phyloP scores from a whole-genome alignment of 1,140 invertebrate genomes.

The Hyles vespertilio region DNA sequence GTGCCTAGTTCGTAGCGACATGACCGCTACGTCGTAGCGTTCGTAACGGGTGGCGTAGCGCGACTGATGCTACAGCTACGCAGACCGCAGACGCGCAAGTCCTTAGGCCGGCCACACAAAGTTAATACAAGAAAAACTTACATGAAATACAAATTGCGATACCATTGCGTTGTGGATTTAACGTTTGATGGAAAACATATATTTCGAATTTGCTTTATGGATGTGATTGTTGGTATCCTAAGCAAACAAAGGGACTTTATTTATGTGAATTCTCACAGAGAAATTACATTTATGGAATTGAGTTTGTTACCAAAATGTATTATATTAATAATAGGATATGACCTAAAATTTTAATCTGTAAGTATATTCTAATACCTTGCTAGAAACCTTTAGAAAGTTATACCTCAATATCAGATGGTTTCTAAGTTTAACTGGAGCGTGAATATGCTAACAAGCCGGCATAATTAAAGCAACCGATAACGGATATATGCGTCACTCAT shows the following conservation, averaged over 20 bases:
- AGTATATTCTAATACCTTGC: no score
- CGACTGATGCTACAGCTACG: conserved; percentile 42
- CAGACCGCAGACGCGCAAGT: conserved; percentile 43
- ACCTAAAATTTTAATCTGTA: no score
- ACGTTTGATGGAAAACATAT: conserved; percentile 19
- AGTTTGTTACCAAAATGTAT: no score
- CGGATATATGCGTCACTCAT: no score
- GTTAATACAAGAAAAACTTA: conserved; percentile 47
- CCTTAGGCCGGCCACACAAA: conserved; percentile 33
- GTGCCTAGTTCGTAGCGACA: conserved; percentile 30
- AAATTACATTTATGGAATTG: no score
- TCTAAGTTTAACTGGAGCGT: no score
- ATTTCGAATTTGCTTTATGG: conserved; percentile 4
- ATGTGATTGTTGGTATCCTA: neutral
- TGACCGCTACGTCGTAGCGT: conserved; percentile 38
- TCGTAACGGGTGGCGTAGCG: conserved; percentile 39
- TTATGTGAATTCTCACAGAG: no score
- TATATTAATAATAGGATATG: no score
- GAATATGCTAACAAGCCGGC: no score
- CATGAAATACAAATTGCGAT: conserved; percentile 13
- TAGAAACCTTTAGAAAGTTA: no score
- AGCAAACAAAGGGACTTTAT: neutral
- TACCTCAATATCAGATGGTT: no score
- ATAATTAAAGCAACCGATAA: no score
- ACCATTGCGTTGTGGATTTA: conserved; percentile 5